Evolutionary conservation across 2,797 vertebrate species (phyloP), one percentile per base, ranked within the genome.

Genomic region (Acrossocheilus wenchowensis): DNA sequence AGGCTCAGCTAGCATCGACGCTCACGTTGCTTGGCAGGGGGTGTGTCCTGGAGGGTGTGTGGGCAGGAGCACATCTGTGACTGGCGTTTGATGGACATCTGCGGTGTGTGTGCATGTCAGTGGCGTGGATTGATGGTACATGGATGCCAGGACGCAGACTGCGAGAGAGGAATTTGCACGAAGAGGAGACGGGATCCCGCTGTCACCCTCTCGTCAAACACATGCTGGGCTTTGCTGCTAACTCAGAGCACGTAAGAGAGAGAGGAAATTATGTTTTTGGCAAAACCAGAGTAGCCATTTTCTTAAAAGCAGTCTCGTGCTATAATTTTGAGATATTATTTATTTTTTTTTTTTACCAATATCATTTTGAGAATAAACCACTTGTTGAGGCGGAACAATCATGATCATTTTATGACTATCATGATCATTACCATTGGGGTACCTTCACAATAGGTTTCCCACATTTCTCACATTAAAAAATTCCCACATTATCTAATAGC

Each of bases 51-150:
- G 73, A 79, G 83, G 79, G 83, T 64, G 69, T 74, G 86, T 82
- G 87, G 87, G 87, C n/a, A 66, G 87, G 83, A 81, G 80, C 87
- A 88, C 87, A 88, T 88, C 83, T 88, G 87, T 88, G 86, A 83
- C 57, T 85, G 88, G 84, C 77, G 50, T 60, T 72, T 86, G 87
- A 88, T 86, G 39, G 77, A 89, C 84, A 89, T 87, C 41, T 79
- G 84, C 26, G 39, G 72, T 66, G 69, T 88, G 73, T 84, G 78
- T 88, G 89, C 78, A 79, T 78, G 89, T 89, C 79, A 83, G 84
- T 83, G 84, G 81, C 4, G 4, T 86, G 88, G 83, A 85, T 82
- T 89, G 88, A 87, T 89, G 79, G 86, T 79, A 87, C 74, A 80
- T 82, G 52, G 80, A 85, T 64, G 86, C 88, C 88, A 89, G 80